These are phyloP conservation scores for Protodeltote pygarga DNA, from an alignment of 2,888 invertebrate genomes.

Conservation along the genomic window DNA sequence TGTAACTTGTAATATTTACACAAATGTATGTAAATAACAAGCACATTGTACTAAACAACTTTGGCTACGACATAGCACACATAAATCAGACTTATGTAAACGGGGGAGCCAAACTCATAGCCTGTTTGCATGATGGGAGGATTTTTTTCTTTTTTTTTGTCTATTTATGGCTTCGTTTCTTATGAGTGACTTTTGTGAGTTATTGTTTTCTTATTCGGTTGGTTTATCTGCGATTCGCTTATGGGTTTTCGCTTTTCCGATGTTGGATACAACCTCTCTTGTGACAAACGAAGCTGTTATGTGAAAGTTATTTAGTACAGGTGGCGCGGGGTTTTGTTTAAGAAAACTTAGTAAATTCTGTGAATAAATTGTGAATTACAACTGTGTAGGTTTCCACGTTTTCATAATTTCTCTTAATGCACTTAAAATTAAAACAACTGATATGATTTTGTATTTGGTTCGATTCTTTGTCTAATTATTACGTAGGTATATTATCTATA, in stretches of 20 bases:
- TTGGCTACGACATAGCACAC: constrained; percentile 61
- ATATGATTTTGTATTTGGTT: too few relatives aligned
- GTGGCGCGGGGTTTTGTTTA: neutral
- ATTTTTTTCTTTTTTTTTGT: constrained; percentile 34
- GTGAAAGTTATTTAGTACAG: neutral
- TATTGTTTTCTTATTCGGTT: constrained; percentile 39
- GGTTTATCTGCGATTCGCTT: constrained; percentile 20
- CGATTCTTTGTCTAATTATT: too few relatives aligned
- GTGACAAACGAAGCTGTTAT: neutral
- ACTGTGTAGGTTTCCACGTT: too few relatives aligned
- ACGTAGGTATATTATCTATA: too few relatives aligned
- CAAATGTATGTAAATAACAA: constrained; percentile 74
- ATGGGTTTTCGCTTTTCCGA: constrained; percentile 17
- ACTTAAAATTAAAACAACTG: too few relatives aligned
- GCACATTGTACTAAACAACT: constrained; percentile 71
- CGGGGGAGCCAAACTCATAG: constrained; percentile 54
- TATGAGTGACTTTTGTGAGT: constrained; percentile 43
- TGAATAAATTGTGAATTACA: too few relatives aligned
- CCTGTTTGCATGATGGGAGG: constrained; percentile 31
- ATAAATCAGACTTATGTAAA: constrained; percentile 75
- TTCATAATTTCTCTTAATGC: too few relatives aligned
- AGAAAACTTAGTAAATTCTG: too few relatives aligned
- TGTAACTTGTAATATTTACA: constrained; percentile 64
- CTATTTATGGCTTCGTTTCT: constrained; percentile 48
- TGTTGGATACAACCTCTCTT: neutral